These are phyloP conservation scores for Leptopilina myrica DNA, from an alignment of 2,888 invertebrate species.

Conservation along the genomic window DNA sequence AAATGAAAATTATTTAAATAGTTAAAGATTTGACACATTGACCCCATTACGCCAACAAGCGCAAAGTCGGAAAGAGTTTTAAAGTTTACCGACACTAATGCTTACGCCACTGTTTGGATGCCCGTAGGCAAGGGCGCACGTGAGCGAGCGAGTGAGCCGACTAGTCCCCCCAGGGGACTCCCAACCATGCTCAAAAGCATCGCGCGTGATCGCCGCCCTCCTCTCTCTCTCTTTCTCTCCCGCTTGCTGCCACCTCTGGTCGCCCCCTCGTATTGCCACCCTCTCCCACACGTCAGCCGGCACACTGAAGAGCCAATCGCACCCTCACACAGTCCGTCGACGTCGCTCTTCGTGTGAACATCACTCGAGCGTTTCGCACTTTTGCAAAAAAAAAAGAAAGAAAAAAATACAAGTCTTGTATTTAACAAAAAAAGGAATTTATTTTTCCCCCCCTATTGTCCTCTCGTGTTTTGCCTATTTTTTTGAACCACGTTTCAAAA, in stretches of 20 bases:
- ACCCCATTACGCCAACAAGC: conserved; percentile 33
- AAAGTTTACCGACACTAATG: conserved; percentile 23
- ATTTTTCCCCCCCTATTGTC: no score
- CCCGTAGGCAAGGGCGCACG: conserved; percentile 73
- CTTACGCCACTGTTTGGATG: conserved; percentile 50
- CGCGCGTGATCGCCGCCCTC: conserved; percentile 49
- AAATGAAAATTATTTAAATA: conserved; percentile 17
- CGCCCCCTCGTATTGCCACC: conserved; percentile 56
- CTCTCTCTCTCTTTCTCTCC: conserved; percentile 46
- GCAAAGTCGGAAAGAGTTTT: conserved; percentile 28
- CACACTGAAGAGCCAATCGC: conserved; percentile 67
- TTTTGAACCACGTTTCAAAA: no score
- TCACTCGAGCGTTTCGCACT: conserved; percentile 52
- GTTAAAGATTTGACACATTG: conserved; percentile 21
- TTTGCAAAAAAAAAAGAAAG: neutral
- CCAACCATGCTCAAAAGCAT: conserved; percentile 41
- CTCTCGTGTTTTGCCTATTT: no score
- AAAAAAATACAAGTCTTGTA: no score
- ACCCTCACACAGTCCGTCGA: conserved; percentile 75
- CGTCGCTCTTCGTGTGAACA: conserved; percentile 68
- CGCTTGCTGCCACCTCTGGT: conserved; percentile 55
- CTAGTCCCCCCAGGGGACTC: conserved; percentile 43
- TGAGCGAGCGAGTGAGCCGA: conserved; percentile 67
- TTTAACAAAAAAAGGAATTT: no score
- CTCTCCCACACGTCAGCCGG: conserved; percentile 59